Evolutionary conservation across 2,113 vertebrate species (phyloP).

Genomic region (Nerophis ophidion): DNA sequence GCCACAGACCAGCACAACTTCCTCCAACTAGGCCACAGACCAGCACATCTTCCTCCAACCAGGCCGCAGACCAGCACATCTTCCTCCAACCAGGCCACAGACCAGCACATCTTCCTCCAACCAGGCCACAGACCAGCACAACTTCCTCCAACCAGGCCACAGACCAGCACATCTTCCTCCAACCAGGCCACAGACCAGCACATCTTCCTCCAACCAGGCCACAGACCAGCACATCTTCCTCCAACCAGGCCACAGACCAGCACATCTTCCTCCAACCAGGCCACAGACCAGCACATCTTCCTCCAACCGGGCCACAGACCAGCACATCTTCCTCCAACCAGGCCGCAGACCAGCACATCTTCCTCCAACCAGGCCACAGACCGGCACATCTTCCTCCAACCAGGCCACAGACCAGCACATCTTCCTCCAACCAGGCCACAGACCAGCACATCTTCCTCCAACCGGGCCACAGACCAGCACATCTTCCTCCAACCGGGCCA

Average conservation of each 20-base stretch:
- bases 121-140: no score
- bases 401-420: constrained; percentile 62
- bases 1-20: no score
- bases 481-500: no score
- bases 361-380: no score
- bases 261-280: neutral
- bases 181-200: constrained; percentile 49
- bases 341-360: constrained; percentile 57
- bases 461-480: constrained; percentile 49
- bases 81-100: constrained; percentile 19
- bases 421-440: constrained; percentile 8
- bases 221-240: constrained; percentile 49
- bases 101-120: constrained; percentile 35
- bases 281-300: constrained; percentile 49
- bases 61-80: constrained; percentile 51
- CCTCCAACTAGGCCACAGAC: no score
- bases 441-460: constrained; percentile 41
- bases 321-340: no score
- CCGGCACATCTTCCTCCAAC: no score
- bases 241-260: constrained; percentile 47
- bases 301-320: no score
- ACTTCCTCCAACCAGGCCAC: no score
- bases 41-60: constrained; percentile 20
- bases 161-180: constrained; percentile 46
- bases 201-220: no score